These are phyloP conservation scores for Myotis findleyi DNA, from an alignment of 2,797 vertebrate species.

Conservation along the genomic window DNA sequence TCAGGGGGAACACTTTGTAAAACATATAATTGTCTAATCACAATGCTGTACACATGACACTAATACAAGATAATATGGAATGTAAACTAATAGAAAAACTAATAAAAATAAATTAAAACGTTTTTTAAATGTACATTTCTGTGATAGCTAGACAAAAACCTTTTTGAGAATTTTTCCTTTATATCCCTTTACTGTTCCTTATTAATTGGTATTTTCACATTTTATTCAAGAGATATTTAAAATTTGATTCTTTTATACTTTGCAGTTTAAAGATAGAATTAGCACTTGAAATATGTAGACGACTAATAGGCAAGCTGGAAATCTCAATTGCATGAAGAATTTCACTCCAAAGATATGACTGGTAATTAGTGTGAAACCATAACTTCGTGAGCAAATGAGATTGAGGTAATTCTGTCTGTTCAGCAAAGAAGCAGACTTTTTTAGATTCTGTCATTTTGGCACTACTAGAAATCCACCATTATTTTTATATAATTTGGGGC, in stretches of 20 bases:
- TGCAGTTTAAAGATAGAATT: not conserved
- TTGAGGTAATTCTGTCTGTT: not conserved
- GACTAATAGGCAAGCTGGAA: not conserved
- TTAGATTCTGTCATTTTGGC: conserved; percentile 2
- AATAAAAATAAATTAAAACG: not conserved
- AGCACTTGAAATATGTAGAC: not conserved
- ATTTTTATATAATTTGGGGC: conserved; percentile 6
- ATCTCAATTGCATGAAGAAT: not conserved
- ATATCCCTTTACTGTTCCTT: not conserved
- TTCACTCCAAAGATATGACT: not conserved
- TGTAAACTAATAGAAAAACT: not conserved
- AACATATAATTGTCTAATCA: not conserved
- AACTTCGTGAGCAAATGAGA: conserved; percentile 9
- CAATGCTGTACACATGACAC: not conserved
- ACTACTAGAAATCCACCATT: not conserved
- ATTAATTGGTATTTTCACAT: not conserved
- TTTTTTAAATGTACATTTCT: not conserved
- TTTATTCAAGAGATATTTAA: conserved; percentile 32
- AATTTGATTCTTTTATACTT: not conserved
- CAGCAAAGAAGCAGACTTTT: not conserved
- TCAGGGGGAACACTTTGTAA: too few species aligned
- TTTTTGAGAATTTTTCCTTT: not conserved
- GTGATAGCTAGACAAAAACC: not conserved
- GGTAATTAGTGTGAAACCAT: not conserved
- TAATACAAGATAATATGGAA: not conserved